Percentiles rank a stretch among this genome's conserved stretches.
Evolutionary conservation across 2,797 vertebrate species (phyloP).

Genomic region (Pogoniulus pusillus): DNA sequence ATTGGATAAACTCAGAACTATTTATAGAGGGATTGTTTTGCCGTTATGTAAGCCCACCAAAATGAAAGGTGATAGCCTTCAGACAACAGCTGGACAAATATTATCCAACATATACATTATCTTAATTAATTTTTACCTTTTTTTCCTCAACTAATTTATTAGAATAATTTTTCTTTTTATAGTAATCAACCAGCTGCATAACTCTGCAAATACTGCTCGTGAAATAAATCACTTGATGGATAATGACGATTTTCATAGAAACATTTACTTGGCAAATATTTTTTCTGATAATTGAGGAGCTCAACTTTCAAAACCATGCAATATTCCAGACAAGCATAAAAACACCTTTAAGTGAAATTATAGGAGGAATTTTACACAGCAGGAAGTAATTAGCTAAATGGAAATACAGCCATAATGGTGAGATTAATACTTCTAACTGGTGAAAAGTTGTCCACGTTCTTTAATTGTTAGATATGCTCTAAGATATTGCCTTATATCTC

Average conservation of each 20-base stretch:
- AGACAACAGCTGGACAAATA: slow-evolving; percentile 57
- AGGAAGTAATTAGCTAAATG: slow-evolving; percentile 50
- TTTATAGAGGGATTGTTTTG: slow-evolving; percentile 30
- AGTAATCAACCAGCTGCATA: slow-evolving; percentile 30
- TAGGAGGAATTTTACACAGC: slow-evolving; percentile 35
- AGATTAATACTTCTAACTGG: slow-evolving; percentile 23
- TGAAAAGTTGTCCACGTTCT: slow-evolving; percentile 8
- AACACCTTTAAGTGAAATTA: slow-evolving; percentile 37
- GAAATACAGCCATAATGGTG: slow-evolving; percentile 26
- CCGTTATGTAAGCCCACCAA: not conserved
- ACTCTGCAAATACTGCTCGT: slow-evolving; percentile 19
- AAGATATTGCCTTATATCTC: slow-evolving; percentile 38
- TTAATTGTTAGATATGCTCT: slow-evolving; percentile 37
- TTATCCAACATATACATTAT: slow-evolving; percentile 50
- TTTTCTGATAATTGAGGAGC: slow-evolving; percentile 41
- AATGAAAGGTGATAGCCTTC: slow-evolving; percentile 43
- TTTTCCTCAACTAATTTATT: slow-evolving; percentile 35
- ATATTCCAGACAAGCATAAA: slow-evolving; percentile 22
- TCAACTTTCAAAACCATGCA: slow-evolving; percentile 20
- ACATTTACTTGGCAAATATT: slow-evolving; percentile 54
- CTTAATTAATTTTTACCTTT: slow-evolving; percentile 63
- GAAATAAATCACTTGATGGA: slow-evolving; percentile 33
- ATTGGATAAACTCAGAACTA: slow-evolving; percentile 36
- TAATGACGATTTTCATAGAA: slow-evolving; percentile 32
- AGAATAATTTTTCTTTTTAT: slow-evolving; percentile 28